Conservation (phyloP, 2,888 invertebrate species). For the Synergus japonicus region DNA sequence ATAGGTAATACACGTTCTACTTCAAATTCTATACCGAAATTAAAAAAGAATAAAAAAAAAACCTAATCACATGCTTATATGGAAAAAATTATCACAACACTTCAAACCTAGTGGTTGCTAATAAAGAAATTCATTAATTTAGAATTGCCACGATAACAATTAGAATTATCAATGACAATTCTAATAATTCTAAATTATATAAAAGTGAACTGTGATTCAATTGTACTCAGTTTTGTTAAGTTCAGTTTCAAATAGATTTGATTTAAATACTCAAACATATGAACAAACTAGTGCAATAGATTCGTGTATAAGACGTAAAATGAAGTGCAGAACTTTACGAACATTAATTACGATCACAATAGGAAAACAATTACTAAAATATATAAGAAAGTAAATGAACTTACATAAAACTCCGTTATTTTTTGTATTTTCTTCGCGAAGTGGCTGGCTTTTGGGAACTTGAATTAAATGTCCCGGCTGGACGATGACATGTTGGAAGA, state of each 20-base stretch:
- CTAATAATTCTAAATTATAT: neutral
- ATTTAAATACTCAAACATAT: neutral
- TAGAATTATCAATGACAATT: too few species aligned
- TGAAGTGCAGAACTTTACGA: slow-evolving; percentile 10
- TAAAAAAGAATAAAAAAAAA: neutral
- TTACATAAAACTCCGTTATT: slow-evolving; percentile 74
- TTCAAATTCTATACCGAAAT: neutral
- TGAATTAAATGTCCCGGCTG: slow-evolving; percentile 89
- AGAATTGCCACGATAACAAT: too few species aligned
- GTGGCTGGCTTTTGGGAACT: slow-evolving; percentile 76
- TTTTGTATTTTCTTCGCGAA: slow-evolving; percentile 70
- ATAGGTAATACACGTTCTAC: neutral
- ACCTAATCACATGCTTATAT: neutral
- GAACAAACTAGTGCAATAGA: neutral
- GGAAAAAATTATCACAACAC: neutral
- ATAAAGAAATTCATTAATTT: too few species aligned
- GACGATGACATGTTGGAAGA: slow-evolving; percentile 86
- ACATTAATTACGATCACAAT: slow-evolving; percentile 13
- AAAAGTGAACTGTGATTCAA: neutral
- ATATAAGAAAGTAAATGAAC: slow-evolving; percentile 52
- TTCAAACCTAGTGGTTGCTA: too few species aligned
- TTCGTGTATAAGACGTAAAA: neutral
- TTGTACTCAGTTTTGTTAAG: neutral
- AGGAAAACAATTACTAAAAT: neutral
- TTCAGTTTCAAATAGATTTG: neutral